phyloP scores from a whole-genome alignment of 1,140 invertebrate genomes.

The Pseudachorutes palmiensis region DNA sequence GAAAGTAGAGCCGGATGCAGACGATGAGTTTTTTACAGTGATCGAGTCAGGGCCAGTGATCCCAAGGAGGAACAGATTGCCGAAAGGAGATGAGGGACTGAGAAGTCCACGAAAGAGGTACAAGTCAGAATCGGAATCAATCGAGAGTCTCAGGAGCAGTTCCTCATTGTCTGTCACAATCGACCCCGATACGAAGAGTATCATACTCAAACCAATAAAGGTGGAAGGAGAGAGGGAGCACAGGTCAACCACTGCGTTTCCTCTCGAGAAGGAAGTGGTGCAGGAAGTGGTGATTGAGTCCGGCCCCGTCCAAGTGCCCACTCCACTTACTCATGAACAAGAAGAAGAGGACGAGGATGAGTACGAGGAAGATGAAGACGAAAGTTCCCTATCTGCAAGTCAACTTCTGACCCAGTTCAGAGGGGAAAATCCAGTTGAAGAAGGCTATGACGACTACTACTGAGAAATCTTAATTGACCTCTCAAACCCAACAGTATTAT shows the following conservation, averaged over 20 bases:
- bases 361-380: conserved; percentile 3
- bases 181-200: conserved; percentile 9
- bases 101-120: conserved; percentile 18
- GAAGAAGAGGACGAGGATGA: conserved; percentile 6
- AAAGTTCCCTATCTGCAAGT: background rate
- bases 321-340: background rate
- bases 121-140: conserved; percentile 1
- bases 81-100: conserved; percentile 13
- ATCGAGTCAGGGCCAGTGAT: conserved; percentile 39
- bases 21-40: conserved; percentile 23
- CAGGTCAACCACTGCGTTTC: background rate
- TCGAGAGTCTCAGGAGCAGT: conserved; percentile 21
- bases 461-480: background rate
- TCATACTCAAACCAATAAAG: conserved; percentile 17
- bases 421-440: background rate
- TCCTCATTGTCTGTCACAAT: conserved; percentile 2
- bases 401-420: background rate
- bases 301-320: conserved; percentile 12
- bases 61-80: conserved; percentile 20
- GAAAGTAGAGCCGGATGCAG: conserved; percentile 6
- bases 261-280: conserved; percentile 11
- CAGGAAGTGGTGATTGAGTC: conserved; percentile 22
- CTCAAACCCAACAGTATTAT: conserved; percentile 1
- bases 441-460: conserved; percentile 4
- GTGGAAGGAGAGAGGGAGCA: background rate